Percentiles rank a stretch among this genome's conserved stretches.
These are phyloP conservation scores for Plemyria rubiginata DNA, from an alignment of 2,888 invertebrate species.

Conservation along the genomic window DNA sequence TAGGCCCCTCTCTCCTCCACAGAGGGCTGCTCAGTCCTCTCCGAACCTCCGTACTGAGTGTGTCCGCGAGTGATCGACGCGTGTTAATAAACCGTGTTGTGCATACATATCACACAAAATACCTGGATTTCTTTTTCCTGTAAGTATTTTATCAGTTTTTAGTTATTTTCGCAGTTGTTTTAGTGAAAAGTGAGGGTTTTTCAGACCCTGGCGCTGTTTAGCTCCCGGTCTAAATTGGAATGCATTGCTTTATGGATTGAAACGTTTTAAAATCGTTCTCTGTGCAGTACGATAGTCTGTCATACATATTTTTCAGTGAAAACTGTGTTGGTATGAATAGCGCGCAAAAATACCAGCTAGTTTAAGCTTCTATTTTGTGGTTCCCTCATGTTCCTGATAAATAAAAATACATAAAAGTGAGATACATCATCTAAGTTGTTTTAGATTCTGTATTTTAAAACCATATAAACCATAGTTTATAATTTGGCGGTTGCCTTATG, in stretches of 20 bases:
- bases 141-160: slow-evolving; percentile 54
- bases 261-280: background rate
- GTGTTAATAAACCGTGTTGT: slow-evolving; percentile 67
- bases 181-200: slow-evolving; percentile 48
- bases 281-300: background rate
- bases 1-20: slow-evolving; percentile 63
- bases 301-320: background rate
- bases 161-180: background rate
- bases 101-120: slow-evolving; percentile 58
- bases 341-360: background rate
- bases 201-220: slow-evolving; percentile 33
- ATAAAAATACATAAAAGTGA: no score
- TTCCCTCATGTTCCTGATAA: no score
- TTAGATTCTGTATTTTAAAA: no score
- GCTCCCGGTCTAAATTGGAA: slow-evolving; percentile 32
- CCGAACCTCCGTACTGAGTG: slow-evolving; percentile 55
- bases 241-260: slow-evolving; percentile 17
- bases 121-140: slow-evolving; percentile 70
- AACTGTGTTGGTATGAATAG: background rate
- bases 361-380: no score
- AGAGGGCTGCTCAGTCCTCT: slow-evolving; percentile 72
- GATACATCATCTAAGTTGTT: no score
- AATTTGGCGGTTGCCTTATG: background rate
- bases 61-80: slow-evolving; percentile 46
- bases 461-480: background rate